Evolutionary conservation across 2,888 invertebrate genomes (phyloP), one percentile per base, ranked within the genome.

Genomic region (Trissolcus brochymenae): DNA sequence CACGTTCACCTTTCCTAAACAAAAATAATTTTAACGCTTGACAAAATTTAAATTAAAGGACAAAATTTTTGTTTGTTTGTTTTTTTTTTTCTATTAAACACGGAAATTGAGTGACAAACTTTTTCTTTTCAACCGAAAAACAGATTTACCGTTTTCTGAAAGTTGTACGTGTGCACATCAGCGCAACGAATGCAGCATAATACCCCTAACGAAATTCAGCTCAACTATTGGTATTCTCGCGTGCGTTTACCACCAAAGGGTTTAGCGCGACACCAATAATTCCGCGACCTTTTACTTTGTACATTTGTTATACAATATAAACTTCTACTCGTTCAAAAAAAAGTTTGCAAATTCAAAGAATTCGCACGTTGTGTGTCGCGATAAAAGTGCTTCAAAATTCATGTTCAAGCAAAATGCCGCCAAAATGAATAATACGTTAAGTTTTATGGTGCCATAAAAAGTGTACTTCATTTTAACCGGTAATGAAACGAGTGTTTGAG

Each of bases 161-260:
- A 62, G 54, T 54, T 62, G 29, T 50, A 51, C 40, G 16, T 56
- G 35, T 50, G 43, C 40, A 56, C 56, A 56, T 66, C 49, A 50
- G 19, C 19, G 4, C 4, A 6, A 4, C 56, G 40, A 17, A 40
- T 14, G 50, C 25, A 17, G 50, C 50, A 56, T 56, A 56, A 66
- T 50, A 50, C 66, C 56, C 50, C 56, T 66, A 21, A 43, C 50
- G 56, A 66, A 66, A 56, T 66, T 50, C 17, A 40, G 35, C 21
- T 25, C 46, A 55, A 65, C 56, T 66, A 66, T 50, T 66, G 66
- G 49, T 40, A 66, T 57, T 66, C 40, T 56, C 66, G 56, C 50
- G 40, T 50, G 41, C 50, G 56, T 56, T 49, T 35, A 0, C 35
- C 35, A 11, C 9, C 35, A 49, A 49, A 49, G 17, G 46, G 35